Conservation (phyloP, 2,113 vertebrate species). For the Numida meleagris region DNA sequence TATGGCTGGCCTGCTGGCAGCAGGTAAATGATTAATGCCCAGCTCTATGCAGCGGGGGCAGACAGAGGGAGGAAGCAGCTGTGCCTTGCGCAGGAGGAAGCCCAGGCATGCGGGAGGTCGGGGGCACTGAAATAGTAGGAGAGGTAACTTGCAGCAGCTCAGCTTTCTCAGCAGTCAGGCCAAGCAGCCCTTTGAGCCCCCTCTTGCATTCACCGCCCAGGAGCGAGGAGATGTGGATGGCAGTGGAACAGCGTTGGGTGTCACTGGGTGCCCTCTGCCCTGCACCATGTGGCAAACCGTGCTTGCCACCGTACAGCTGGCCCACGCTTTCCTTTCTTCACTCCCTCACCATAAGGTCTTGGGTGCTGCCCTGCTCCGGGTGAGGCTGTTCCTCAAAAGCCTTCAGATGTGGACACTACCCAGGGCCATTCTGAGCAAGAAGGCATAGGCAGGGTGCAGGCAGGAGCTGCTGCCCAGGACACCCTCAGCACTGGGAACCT, state of each 20-base stretch:
- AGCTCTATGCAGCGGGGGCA: neutral
- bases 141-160: neutral
- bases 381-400: neutral
- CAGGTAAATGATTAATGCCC: slow-evolving; percentile 58
- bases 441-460: neutral
- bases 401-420: neutral
- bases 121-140: neutral
- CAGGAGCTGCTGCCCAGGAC: neutral
- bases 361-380: neutral
- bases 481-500: neutral
- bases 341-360: neutral
- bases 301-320: neutral
- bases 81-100: neutral
- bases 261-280: neutral
- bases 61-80: neutral
- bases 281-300: neutral
- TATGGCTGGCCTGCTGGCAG: neutral
- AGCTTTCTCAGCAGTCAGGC: neutral
- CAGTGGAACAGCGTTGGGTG: rapidly evolving
- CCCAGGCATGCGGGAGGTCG: neutral
- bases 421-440: neutral
- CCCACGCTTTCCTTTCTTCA: neutral
- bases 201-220: neutral
- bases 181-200: neutral
- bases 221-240: neutral